These are phyloP conservation scores for Colius striatus DNA, from an alignment of 2,113 vertebrate genomes.

Conservation along the genomic window DNA sequence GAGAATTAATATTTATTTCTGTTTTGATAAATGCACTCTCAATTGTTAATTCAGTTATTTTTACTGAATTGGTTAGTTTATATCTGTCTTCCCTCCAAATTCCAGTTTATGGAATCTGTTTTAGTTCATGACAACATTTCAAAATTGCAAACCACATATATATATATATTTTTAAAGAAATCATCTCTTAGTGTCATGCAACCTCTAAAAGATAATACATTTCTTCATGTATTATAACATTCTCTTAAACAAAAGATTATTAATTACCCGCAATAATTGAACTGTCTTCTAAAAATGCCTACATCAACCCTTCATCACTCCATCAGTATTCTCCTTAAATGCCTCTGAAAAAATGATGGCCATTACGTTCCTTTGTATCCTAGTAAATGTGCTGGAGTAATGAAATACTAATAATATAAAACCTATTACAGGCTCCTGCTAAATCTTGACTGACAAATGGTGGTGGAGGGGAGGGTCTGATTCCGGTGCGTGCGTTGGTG, in stretches of 20 bases:
- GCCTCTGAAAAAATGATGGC: background rate
- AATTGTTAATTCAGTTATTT: background rate
- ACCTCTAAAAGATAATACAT: background rate
- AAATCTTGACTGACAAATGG: constrained; percentile 1
- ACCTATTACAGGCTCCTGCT: constrained; percentile 20
- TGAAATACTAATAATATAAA: constrained; percentile 23
- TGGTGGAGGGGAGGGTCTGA: background rate
- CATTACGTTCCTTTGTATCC: constrained; percentile 1
- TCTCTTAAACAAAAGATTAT: constrained; percentile 42
- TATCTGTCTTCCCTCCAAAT: background rate
- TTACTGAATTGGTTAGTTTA: background rate
- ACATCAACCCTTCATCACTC: background rate
- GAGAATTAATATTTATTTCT: constrained; percentile 6
- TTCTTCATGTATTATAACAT: background rate
- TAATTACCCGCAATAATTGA: constrained; percentile 41
- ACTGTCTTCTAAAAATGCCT: constrained; percentile 9
- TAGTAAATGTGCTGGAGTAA: background rate
- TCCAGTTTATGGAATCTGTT: background rate
- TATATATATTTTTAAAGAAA: background rate
- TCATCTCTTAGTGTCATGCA: background rate
- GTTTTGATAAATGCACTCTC: background rate
- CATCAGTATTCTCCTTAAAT: background rate
- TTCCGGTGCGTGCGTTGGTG: fast-evolving
- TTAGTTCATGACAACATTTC: background rate
- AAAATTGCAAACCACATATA: background rate